These are phyloP conservation scores for Pachycephus smyrnensis DNA, from an alignment of 2,888 invertebrate genomes.

Conservation along the genomic window DNA sequence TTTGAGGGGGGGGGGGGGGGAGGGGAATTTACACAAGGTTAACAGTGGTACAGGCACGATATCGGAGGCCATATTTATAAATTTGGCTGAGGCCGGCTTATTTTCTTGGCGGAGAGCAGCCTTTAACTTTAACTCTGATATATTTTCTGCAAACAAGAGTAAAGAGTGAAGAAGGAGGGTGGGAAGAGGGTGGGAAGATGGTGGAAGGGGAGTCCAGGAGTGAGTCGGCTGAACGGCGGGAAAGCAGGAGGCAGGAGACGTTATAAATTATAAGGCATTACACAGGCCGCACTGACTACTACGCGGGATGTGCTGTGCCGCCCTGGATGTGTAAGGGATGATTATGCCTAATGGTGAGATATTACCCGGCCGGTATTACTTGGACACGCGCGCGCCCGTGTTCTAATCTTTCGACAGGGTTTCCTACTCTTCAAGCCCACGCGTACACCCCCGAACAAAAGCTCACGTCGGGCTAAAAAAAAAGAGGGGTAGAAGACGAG, in stretches of 20 bases:
- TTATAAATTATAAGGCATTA: conserved; percentile 68
- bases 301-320: conserved; percentile 43
- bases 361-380: conserved; percentile 65
- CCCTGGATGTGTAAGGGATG: conserved; percentile 64
- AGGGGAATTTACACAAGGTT: conserved; percentile 1
- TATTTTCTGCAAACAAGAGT: conserved; percentile 50
- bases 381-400: conserved; percentile 63
- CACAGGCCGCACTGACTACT: conserved; percentile 43
- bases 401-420: conserved; percentile 67
- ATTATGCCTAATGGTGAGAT: conserved; percentile 68
- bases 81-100: conserved; percentile 48
- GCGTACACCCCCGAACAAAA: conserved; percentile 19
- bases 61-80: conserved; percentile 57
- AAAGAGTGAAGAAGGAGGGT: conserved; percentile 17
- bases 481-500: neutral
- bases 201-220: conserved; percentile 30
- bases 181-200: conserved; percentile 24
- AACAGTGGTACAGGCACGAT: conserved; percentile 26
- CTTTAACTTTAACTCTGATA: conserved; percentile 63
- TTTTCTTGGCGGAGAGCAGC: conserved; percentile 43
- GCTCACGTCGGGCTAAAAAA: conserved; percentile 2
- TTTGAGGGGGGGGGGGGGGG: too few species aligned
- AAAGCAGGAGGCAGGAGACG: conserved; percentile 32
- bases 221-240: conserved; percentile 21
- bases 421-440: conserved; percentile 60